Conservation (phyloP, 2,888 invertebrate species). For the Clanis bilineata region DNA sequence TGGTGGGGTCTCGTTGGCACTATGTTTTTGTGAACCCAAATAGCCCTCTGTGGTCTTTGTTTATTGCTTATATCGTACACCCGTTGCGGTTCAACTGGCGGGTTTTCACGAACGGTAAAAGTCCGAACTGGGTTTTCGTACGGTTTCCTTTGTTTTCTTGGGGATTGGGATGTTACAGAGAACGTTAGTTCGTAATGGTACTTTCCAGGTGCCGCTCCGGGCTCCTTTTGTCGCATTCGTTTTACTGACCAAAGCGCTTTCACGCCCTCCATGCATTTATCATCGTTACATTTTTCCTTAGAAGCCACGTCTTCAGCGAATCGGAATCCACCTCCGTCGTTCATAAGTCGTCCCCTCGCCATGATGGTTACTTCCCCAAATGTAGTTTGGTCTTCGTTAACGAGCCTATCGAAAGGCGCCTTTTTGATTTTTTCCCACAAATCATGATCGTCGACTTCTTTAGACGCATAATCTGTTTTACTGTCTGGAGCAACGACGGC, state of each 20-base stretch:
- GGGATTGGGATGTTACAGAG: constrained; percentile 81
- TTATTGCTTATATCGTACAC: constrained; percentile 33
- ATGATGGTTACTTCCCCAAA: constrained; percentile 85
- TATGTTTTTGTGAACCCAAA: constrained; percentile 72
- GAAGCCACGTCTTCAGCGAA: constrained; percentile 78
- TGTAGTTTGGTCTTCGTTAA: constrained; percentile 42
- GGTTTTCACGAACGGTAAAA: constrained; percentile 83
- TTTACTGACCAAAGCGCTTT: constrained; percentile 87
- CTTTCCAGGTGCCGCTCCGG: constrained; percentile 65
- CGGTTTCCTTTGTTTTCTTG: constrained; percentile 68
- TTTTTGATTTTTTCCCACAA: constrained; percentile 76
- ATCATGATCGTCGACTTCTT: constrained; percentile 68
- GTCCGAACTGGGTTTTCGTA: constrained; percentile 82
- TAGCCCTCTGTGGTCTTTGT: constrained; percentile 53
- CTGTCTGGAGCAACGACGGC: constrained; percentile 47
- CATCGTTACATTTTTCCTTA: constrained; percentile 58
- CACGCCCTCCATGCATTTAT: constrained; percentile 76
- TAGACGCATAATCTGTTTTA: constrained; percentile 48
- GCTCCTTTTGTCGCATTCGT: constrained; percentile 84
- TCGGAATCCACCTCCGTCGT: constrained; percentile 72
- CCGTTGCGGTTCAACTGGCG: constrained; percentile 48
- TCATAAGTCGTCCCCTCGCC: constrained; percentile 84
- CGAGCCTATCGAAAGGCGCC: constrained; percentile 67
- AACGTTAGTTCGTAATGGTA: constrained; percentile 86
- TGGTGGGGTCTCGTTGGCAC: constrained; percentile 44